Evolutionary conservation across 2,888 invertebrate species (phyloP), one percentile per base, ranked within the genome.

Genomic region (Capitulum mitella): DNA sequence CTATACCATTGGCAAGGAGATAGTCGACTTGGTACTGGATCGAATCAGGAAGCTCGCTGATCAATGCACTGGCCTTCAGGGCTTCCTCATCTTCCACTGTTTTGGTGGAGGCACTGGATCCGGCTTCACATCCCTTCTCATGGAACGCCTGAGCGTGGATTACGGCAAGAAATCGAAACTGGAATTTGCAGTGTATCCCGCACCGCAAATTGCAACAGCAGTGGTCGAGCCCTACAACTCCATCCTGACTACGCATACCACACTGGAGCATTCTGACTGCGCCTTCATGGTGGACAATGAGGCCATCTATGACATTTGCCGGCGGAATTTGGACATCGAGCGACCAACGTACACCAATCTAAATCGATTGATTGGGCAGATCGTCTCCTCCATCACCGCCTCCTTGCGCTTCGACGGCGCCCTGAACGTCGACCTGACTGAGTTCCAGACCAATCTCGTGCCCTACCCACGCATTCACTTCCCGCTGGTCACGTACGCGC

Each of bases 141-240:
- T 97, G 97, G 97, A 97, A 88, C 91, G 96, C 83, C 90, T 98
- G 83, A 95, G 95, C 78, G 95, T 97, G 77, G 97, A 97, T 87
- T 97, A 97, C 86, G 95, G 96, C 84, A 97, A 97, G 89, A 97
- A 97, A 88, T 94, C 94, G 81, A 97, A 96, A 87, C 89, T 97
- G 84, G 95, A 95, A 83, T 97, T 97, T 87, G 94, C 97, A 83
- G 95, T 97, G 87, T 97, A 97, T 87, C 97, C 97, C 79, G 97
- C 97, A 64, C 97, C 97, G 16, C 91, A 89, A 86, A 90, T 86
- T 61, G 92, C 92, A 0, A 90, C 92, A 0, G 88, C 92, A 19
- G 90, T 92, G 80, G 92, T 93, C 1, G 93, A 93, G 84, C 92
- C 93, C 0, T 97, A 97, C 91, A 97, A 97, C 89, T 95, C 97